A percentile compares a stretch with the other conserved stretches of the same genome.
Evolutionary conservation across 1,140 invertebrate species (phyloP).

Genomic region (Augochlora pura): DNA sequence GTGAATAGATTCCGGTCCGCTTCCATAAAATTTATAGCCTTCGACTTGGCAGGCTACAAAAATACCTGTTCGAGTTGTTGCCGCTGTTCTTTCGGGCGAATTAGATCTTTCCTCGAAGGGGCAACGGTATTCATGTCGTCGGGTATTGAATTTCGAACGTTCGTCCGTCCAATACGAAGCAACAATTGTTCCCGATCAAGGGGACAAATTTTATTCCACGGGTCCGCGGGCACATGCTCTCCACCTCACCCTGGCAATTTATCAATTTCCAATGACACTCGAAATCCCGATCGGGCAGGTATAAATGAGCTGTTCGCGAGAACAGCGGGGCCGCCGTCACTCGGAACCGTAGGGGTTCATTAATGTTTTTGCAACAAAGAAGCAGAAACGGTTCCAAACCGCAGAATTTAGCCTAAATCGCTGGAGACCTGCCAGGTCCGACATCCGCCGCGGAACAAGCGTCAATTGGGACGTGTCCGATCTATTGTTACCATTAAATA

Average conservation of each 20-base stretch:
- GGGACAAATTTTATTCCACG: too few relatives aligned
- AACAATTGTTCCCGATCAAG: not conserved
- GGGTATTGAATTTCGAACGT: not conserved
- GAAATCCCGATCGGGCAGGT: not conserved
- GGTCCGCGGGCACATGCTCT: not conserved
- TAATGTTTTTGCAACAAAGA: constrained; percentile 13
- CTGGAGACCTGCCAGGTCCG: constrained; percentile 28
- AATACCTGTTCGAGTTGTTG: constrained; percentile 7
- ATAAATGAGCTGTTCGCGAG: not conserved
- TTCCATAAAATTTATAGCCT: constrained; percentile 19
- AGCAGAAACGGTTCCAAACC: constrained; percentile 7
- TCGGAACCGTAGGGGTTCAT: not conserved
- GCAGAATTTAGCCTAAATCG: not conserved
- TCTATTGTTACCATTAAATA: constrained; percentile 26
- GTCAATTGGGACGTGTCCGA: not conserved
- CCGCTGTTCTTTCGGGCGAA: not conserved
- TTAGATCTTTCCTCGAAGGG: not conserved
- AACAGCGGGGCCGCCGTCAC: not conserved
- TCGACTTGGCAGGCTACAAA: constrained; percentile 14
- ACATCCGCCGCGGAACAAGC: constrained; percentile 13
- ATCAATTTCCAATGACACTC: not conserved
- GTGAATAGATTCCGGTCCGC: constrained; percentile 7
- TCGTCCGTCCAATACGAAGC: not conserved
- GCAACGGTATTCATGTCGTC: not conserved
- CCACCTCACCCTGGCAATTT: not conserved